Conservation (phyloP, 2,888 invertebrate species). For the Bombylius discolor region DNA sequence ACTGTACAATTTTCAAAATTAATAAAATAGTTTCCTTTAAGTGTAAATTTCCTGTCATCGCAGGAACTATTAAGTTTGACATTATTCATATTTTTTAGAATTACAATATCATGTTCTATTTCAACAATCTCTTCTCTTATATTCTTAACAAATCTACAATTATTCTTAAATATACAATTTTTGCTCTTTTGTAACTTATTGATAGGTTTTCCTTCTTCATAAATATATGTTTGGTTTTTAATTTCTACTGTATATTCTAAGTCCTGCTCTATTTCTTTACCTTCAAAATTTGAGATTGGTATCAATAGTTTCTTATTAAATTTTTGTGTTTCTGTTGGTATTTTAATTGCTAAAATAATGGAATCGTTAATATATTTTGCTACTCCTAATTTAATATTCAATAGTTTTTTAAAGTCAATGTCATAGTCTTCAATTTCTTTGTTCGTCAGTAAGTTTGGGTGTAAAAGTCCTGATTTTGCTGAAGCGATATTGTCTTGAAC, state of each 20-base stretch:
- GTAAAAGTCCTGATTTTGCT: slow-evolving; percentile 2
- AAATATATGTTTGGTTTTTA: background rate
- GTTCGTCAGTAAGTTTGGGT: slow-evolving; percentile 4
- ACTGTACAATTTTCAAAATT: background rate
- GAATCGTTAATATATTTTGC: slow-evolving; percentile 2
- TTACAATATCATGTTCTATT: background rate
- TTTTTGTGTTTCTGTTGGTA: background rate
- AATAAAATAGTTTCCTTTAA: background rate
- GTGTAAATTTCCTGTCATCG: background rate
- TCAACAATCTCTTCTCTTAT: background rate
- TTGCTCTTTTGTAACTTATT: background rate
- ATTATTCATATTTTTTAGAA: background rate
- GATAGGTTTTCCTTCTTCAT: background rate
- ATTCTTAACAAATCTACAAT: background rate
- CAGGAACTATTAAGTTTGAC: background rate
- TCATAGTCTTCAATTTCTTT: slow-evolving; percentile 5
- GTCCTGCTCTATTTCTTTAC: background rate
- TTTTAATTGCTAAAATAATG: background rate
- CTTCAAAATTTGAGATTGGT: background rate
- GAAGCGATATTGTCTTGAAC: slow-evolving; percentile 7
- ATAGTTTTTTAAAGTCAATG: slow-evolving; percentile 7
- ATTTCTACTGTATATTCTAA: background rate
- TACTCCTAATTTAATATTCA: slow-evolving; percentile 5
- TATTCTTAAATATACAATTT: background rate
- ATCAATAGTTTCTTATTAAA: background rate